Evolutionary conservation across 35 echinoderm and acorn worm genomes (phyloP).

Genomic region (Hemicentrotus pulcherrimus): DNA sequence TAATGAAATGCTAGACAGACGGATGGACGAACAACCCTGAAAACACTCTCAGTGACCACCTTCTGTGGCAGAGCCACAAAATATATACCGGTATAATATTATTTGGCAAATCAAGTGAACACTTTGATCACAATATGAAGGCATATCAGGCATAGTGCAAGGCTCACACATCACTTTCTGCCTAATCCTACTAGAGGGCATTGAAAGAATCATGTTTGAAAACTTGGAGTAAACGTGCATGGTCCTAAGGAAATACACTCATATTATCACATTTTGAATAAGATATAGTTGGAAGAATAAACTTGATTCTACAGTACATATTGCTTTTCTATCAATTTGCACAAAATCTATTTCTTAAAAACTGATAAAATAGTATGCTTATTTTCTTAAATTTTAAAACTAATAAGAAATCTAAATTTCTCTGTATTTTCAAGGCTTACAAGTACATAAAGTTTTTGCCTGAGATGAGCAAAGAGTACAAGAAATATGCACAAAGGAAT

Average conservation of each 20-base stretch:
- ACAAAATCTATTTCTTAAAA: not conserved
- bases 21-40: too few species aligned
- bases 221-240: not conserved
- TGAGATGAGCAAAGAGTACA: not conserved
- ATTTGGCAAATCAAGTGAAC: too few species aligned
- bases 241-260: not conserved
- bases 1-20: too few species aligned
- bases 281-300: not conserved
- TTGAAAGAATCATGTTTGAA: not conserved
- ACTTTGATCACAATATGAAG: not conserved
- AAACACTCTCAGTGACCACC: too few species aligned
- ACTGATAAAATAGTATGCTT: not conserved
- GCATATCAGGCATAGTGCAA: not conserved
- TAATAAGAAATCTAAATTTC: not conserved
- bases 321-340: too few species aligned
- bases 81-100: too few species aligned
- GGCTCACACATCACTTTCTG: not conserved
- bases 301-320: not conserved
- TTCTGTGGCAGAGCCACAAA: too few species aligned
- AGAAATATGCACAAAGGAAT: not conserved
- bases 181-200: not conserved
- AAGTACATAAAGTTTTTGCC: not conserved
- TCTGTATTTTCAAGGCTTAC: not conserved
- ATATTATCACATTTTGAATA: not conserved
- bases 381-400: not conserved